These are phyloP conservation scores for Leistus spinibarbis DNA, from an alignment of 2,888 invertebrate genomes.

Conservation along the genomic window DNA sequence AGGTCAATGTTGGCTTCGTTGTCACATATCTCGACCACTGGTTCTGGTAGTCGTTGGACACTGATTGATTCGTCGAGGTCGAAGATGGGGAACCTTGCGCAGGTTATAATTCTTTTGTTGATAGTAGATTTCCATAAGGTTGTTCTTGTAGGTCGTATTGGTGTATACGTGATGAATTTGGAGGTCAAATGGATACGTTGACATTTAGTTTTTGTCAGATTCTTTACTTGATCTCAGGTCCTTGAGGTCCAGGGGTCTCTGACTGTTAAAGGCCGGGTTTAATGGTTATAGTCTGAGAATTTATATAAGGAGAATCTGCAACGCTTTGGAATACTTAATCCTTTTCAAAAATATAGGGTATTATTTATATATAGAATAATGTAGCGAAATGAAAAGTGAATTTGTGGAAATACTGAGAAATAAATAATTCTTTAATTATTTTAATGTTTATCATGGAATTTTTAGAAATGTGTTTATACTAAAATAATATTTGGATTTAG, in stretches of 20 bases:
- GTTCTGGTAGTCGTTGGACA: background rate
- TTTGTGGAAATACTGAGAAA: no score
- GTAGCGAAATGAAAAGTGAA: no score
- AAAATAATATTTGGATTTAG: no score
- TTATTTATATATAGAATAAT: no score
- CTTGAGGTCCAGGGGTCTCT: background rate
- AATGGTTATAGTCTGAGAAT: background rate
- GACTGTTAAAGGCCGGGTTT: background rate
- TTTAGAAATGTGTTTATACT: no score
- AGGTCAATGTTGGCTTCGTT: constrained; percentile 12
- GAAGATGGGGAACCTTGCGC: background rate
- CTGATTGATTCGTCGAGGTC: background rate
- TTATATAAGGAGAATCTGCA: no score
- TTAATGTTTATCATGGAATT: no score
- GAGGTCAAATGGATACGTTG: constrained; percentile 8
- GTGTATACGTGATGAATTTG: background rate
- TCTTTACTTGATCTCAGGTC: background rate
- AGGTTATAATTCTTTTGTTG: background rate
- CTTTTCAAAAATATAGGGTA: no score
- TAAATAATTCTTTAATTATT: no score
- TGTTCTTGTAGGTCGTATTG: background rate
- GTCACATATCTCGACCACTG: background rate
- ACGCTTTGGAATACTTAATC: no score
- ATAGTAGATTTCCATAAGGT: background rate
- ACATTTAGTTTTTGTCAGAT: background rate